A percentile compares a stretch with the other conserved stretches of the same genome.
These are phyloP conservation scores for Poecilia latipinna DNA, from an alignment of 2,113 vertebrate species.

Conservation along the genomic window DNA sequence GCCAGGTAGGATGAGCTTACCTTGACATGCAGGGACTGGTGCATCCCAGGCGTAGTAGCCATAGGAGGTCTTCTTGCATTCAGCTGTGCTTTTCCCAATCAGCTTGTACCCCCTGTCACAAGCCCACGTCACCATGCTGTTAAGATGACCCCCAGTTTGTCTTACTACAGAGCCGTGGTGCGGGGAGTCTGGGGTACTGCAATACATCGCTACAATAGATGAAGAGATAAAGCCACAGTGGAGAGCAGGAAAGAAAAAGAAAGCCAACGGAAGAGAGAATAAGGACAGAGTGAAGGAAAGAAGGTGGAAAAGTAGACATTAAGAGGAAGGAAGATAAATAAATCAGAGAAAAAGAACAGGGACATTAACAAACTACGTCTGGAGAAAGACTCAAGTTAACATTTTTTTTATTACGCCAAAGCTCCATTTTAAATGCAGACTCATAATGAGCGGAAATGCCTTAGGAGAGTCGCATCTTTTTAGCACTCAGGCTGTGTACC, in stretches of 20 bases:
- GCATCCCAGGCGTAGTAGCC: conserved; percentile 91
- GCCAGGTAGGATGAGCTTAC: conserved; percentile 71
- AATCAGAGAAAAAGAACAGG: conserved; percentile 14
- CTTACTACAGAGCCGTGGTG: conserved; percentile 95
- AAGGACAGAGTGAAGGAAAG: conserved; percentile 18
- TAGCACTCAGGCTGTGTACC: conserved; percentile 33
- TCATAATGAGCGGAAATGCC: conserved; percentile 54
- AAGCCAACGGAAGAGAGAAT: neutral
- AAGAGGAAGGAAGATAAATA: conserved; percentile 9
- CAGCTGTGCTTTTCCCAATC: conserved; percentile 89
- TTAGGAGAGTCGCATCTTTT: conserved; percentile 50
- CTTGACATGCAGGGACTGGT: conserved; percentile 95
- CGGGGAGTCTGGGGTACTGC: conserved; percentile 95
- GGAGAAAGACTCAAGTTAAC: conserved; percentile 37
- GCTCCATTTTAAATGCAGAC: conserved; percentile 42
- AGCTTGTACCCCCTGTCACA: conserved; percentile 95
- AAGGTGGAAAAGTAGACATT: conserved; percentile 8
- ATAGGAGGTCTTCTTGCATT: conserved; percentile 87
- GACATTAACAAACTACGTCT: conserved; percentile 30
- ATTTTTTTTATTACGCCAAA: conserved; percentile 33
- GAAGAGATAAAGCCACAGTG: conserved; percentile 18
- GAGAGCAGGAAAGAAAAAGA: neutral
- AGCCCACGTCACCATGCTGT: conserved; percentile 96
- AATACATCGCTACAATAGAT: conserved; percentile 87
- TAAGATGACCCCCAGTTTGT: conserved; percentile 93